Evolutionary conservation across 2,888 invertebrate species (phyloP), one percentile per base, ranked within the genome.

Genomic region (Bedellia somnulentella): DNA sequence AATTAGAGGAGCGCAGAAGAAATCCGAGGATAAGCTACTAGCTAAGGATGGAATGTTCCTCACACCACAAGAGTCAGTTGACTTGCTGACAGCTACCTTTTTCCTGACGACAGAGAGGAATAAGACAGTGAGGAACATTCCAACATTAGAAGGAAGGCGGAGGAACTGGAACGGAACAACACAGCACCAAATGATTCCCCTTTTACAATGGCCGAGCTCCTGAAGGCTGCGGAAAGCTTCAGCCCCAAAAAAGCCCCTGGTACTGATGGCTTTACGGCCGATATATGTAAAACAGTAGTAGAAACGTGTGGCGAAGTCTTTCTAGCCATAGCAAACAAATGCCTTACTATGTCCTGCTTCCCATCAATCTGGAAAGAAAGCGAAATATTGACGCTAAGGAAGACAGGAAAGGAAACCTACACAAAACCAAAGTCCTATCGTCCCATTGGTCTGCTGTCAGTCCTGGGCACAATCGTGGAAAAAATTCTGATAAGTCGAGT

Each of bases 161-260:
- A 6, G 24, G 5, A 12, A 12, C 4, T 12, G 24, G 9, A 12
- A 10, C 13, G 12, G 14, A 12, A 9, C 5, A 9, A 12, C 6
- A 13, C 15, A 15, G 3, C 9, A 6, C 6, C n/a, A 15, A n/a
- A n/a, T 25, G 27, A 27, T n/a, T 11, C 31, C 3, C 35, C 31
- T 6, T 33, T 33, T 11, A 34, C 32, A 4, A 12, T 12, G 4
- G n/a, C 15, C 2, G 34, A 36, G 18, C 21, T 36, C 9, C 5
- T 23, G 4, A 1, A 2, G n/a, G 32, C 28, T 5, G 4, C 25
- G 12, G 15, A 15, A 1, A 5, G 11, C 2, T 24, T 36, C 8
- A 36, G 30, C 18, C 34, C 34, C 4, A 34, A 34, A 11, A 36
- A 34, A 17, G 36, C 36, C 6, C n/a, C n/a, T n/a, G n/a, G n/a